Evolutionary conservation across 2,888 invertebrate genomes (phyloP).

Genomic region (Aspidiotus rigidus): DNA sequence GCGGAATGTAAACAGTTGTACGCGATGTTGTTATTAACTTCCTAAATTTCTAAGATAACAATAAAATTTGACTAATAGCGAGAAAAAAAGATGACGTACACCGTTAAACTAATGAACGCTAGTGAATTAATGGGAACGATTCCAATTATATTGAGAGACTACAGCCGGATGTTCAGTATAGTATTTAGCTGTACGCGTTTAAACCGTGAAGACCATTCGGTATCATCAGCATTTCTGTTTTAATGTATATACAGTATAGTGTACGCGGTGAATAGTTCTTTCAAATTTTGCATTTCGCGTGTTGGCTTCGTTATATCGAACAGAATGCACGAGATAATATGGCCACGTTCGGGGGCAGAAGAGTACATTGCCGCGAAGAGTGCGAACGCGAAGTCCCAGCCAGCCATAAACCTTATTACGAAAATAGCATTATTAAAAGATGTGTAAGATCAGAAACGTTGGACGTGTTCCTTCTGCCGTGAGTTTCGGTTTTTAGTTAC

Average conservation of each 20-base stretch:
- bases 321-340: conserved; percentile 19
- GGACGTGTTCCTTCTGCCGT: conserved; percentile 3
- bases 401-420: conserved; percentile 25
- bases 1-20: background rate
- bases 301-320: conserved; percentile 27
- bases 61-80: no score
- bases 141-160: conserved; percentile 15
- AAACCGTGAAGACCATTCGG: no score
- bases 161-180: no score
- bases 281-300: conserved; percentile 20
- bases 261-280: conserved; percentile 6
- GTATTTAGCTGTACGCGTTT: no score
- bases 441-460: background rate
- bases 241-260: background rate
- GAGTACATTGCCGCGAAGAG: conserved; percentile 11
- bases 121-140: conserved; percentile 23
- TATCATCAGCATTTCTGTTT: no score
- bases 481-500: background rate
- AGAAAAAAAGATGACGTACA: no score
- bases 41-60: no score
- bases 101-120: no score
- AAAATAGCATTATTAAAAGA: conserved; percentile 26
- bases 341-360: conserved; percentile 13
- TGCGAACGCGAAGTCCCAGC: no score
- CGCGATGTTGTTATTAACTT: no score